Evolutionary conservation across 2,888 invertebrate genomes (phyloP).

Genomic region (Trimorus sp.): DNA sequence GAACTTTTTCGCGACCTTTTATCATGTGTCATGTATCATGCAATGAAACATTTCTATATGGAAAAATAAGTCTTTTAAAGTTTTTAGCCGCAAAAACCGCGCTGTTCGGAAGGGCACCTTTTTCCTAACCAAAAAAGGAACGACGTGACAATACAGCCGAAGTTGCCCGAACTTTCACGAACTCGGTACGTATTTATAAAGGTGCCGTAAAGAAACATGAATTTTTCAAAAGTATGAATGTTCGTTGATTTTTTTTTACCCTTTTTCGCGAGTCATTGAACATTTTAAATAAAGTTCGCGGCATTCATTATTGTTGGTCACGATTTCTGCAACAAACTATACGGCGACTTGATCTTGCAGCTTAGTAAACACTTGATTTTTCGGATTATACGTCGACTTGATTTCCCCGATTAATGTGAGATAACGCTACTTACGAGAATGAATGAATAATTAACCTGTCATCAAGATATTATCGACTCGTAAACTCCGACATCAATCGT

Average conservation of each 20-base stretch:
- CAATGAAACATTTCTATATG: slow-evolving; percentile 51
- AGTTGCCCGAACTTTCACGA: slow-evolving; percentile 45
- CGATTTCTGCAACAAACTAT: no score
- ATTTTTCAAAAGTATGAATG: slow-evolving; percentile 56
- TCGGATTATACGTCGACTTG: no score
- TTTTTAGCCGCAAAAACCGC: slow-evolving; percentile 47
- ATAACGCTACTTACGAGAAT: slow-evolving; percentile 28
- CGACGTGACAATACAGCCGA: slow-evolving; percentile 46
- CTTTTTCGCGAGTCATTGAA: slow-evolving; percentile 9
- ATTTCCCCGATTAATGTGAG: slow-evolving; percentile 12
- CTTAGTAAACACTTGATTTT: no score
- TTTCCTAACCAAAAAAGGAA: slow-evolving; percentile 48
- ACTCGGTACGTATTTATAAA: slow-evolving; percentile 56
- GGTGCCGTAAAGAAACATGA: slow-evolving; percentile 46
- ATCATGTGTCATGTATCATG: slow-evolving; percentile 38
- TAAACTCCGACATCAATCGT: slow-evolving; percentile 39
- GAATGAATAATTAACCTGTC: slow-evolving; percentile 38
- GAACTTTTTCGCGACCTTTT: slow-evolving; percentile 25
- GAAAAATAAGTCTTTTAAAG: slow-evolving; percentile 57
- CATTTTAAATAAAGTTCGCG: not conserved
- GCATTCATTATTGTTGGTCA: no score
- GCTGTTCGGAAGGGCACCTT: slow-evolving; percentile 48
- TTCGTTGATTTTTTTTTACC: slow-evolving; percentile 31
- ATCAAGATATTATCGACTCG: slow-evolving; percentile 40
- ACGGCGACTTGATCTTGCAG: no score